Percentiles rank a stretch among this genome's conserved stretches.
phyloP scores from a whole-genome alignment of 2,797 vertebrate genomes.

The Ceyx erithaca region DNA sequence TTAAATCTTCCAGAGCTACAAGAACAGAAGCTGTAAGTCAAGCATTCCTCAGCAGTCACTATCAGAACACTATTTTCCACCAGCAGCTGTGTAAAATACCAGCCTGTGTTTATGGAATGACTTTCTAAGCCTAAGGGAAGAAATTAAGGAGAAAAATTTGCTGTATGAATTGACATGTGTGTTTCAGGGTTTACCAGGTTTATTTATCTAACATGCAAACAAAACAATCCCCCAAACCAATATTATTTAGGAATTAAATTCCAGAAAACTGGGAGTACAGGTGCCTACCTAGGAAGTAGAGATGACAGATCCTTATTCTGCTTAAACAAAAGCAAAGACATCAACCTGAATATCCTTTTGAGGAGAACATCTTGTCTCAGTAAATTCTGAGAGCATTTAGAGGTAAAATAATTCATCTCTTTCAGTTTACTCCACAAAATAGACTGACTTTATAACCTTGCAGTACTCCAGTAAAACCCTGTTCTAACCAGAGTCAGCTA shows the following conservation, averaged over 20 bases:
- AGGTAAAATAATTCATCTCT: not conserved
- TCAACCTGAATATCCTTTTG: not conserved
- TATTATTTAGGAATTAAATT: not conserved
- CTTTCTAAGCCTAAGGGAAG: not conserved
- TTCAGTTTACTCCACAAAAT: not conserved
- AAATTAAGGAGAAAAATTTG: not conserved
- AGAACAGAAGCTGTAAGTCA: not conserved
- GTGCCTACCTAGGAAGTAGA: not conserved
- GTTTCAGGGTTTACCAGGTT: not conserved
- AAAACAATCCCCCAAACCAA: fast-evolving
- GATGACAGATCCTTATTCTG: not conserved
- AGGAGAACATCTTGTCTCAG: not conserved
- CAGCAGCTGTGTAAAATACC: not conserved
- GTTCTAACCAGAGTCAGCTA: not conserved
- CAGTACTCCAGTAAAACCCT: not conserved
- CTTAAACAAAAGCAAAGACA: not conserved
- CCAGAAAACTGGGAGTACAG: not conserved
- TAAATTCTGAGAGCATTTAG: not conserved
- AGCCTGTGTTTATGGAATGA: not conserved
- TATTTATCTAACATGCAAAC: not conserved
- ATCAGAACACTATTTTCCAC: not conserved
- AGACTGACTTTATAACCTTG: not conserved
- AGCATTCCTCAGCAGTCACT: not conserved
- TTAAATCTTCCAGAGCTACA: not conserved
- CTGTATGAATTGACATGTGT: not conserved